phyloP scores from a whole-genome alignment of 2,888 invertebrate species.

The Drosophila sordidula region DNA sequence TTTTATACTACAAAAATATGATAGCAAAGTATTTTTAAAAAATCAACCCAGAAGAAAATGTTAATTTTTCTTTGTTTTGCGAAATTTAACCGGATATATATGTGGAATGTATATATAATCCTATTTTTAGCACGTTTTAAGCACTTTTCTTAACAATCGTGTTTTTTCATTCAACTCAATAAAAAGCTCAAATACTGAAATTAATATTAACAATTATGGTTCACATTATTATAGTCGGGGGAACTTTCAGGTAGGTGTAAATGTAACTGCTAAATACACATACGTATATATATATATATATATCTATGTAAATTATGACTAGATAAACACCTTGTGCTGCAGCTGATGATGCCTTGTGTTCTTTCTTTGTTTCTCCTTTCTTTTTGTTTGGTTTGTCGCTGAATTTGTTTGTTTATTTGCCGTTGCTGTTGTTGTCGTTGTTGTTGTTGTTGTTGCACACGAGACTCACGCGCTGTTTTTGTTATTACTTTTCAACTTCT shows the following conservation, averaged over 20 bases:
- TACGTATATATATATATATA: background rate
- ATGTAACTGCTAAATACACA: background rate
- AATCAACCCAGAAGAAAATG: too few relatives aligned
- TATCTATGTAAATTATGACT: conserved; percentile 22
- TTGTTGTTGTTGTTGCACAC: conserved; percentile 15
- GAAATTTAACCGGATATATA: too few relatives aligned
- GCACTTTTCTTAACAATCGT: background rate
- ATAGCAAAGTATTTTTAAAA: too few relatives aligned
- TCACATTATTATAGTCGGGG: background rate
- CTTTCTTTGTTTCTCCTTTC: background rate
- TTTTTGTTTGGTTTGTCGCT: conserved; percentile 12
- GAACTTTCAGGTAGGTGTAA: background rate
- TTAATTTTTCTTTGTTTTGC: too few relatives aligned
- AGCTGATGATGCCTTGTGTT: conserved; percentile 31
- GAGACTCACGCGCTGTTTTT: conserved; percentile 23
- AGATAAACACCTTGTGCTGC: conserved; percentile 57
- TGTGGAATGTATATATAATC: too few relatives aligned
- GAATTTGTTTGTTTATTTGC: conserved; percentile 27
- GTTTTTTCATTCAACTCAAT: background rate
- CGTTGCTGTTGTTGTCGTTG: conserved; percentile 10
- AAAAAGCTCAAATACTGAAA: conserved; percentile 17
- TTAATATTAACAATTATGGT: background rate
- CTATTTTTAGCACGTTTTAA: too few relatives aligned
- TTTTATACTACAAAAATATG: too few relatives aligned
- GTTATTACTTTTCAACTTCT: conserved; percentile 34